These are phyloP conservation scores for Anthrax anthrax DNA, from an alignment of 2,888 invertebrate species.

Conservation along the genomic window DNA sequence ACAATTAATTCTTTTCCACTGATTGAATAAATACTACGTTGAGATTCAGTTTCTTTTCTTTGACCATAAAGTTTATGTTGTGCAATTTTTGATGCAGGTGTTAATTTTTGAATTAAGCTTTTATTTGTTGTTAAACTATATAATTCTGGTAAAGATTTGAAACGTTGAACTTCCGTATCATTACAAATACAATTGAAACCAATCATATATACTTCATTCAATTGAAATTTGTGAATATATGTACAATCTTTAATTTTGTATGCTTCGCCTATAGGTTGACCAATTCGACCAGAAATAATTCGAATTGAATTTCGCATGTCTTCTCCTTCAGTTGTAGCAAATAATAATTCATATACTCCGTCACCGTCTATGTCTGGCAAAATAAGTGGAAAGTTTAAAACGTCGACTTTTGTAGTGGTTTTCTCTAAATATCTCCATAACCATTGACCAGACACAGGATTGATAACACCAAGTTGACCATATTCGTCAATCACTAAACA, in stretches of 20 bases:
- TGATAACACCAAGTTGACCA: slow-evolving; percentile 46
- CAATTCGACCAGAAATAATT: slow-evolving; percentile 55
- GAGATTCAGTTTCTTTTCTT: slow-evolving; percentile 41
- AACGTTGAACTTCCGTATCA: slow-evolving; percentile 40
- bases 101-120: slow-evolving; percentile 21
- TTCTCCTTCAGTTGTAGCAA: slow-evolving; percentile 39
- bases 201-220: slow-evolving; percentile 37
- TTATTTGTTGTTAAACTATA: slow-evolving; percentile 33
- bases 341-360: slow-evolving; percentile 51
- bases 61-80: slow-evolving; percentile 41
- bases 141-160: slow-evolving; percentile 34
- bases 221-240: slow-evolving; percentile 41
- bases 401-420: slow-evolving; percentile 35
- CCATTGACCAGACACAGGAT: slow-evolving; percentile 45
- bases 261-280: slow-evolving; percentile 49
- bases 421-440: slow-evolving; percentile 34
- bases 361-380: slow-evolving; percentile 61
- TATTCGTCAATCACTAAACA: slow-evolving; percentile 60
- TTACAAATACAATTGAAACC: slow-evolving; percentile 46
- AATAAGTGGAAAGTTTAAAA: slow-evolving; percentile 53
- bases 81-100: slow-evolving; percentile 33
- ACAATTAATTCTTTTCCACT: slow-evolving; percentile 51
- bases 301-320: slow-evolving; percentile 46
- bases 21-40: slow-evolving; percentile 42
- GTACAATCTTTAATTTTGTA: slow-evolving; percentile 44